Base-by-base conservation (phyloP, 2,797 vertebrate genomes). In the Alauda arvensis region DNA sequence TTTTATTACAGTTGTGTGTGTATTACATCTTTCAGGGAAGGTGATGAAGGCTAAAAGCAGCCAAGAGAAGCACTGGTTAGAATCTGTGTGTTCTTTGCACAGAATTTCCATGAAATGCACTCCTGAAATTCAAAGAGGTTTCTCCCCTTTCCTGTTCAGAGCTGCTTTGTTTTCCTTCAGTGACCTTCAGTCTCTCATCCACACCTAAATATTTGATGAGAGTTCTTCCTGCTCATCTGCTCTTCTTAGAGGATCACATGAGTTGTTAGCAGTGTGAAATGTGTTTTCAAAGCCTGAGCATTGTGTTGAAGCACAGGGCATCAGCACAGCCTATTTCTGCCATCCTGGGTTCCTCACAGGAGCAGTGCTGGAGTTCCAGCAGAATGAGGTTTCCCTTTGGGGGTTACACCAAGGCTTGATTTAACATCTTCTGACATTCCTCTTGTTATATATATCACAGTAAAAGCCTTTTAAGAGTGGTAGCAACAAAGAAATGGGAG, bases 391-490 rank as follows among this genome's bases (percentile, higher is more conserved):
- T 94, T 95, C 68, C 84, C 91, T 93, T 88, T 85, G 77, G 69
- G 89, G 66, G 77, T 91, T 91, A 37, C 77, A 51, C 70, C 66
- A 34, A 75, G 66, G 43, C 42, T 94, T 94, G 93, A 95, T 87
- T 33, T 93, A 95, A 95, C 26, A 1, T 86, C 82, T 93, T 92
- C 45, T 94, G 95, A 94, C 94, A 86, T 92, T 91, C 39, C 69
- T 87, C 77, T 93, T 88, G 87, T 93, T 93, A 74, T 48, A 83
- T 82, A 29, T 91, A 86, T 93, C 79, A 55, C 77, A 91, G 79
- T 88, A 89, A 92, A 96, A 93, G 93, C 94, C 92, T 95, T 90
- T 88, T 92, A 80, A 89, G 65, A 92, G 28, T 65, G 71, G 48
- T 61, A 53, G 56, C 89, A 87, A 56, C 61, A 76, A 91, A 83